Conservation (phyloP, 2,113 vertebrate species). For the Leptobrachium ailaonicum region DNA sequence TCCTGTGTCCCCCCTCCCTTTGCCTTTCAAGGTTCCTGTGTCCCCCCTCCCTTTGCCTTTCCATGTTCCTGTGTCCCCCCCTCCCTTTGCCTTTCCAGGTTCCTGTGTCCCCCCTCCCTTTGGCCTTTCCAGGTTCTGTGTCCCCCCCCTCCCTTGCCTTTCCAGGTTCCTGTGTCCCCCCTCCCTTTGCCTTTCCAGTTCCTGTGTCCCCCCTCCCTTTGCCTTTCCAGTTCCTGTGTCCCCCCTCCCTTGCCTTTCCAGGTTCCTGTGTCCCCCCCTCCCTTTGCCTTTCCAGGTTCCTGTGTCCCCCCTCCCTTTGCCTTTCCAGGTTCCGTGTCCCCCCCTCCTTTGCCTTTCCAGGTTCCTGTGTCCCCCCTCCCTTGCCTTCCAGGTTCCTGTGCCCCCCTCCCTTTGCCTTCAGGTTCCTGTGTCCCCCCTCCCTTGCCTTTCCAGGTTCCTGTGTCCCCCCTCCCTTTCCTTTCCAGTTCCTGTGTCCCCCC, state of each 20-base stretch:
- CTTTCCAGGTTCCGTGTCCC: not conserved
- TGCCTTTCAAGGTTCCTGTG: too few relatives aligned
- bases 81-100: too few relatives aligned
- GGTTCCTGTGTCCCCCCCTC: too few relatives aligned
- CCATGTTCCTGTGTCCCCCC: too few relatives aligned
- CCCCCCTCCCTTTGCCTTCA: too few relatives aligned
- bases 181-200: not conserved
- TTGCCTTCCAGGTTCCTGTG: not conserved
- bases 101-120: too few relatives aligned
- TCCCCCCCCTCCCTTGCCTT: not conserved
- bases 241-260: not conserved
- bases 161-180: not conserved
- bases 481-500: not conserved
- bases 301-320: too few relatives aligned
- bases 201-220: not conserved
- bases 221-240: not conserved
- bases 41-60: too few relatives aligned
- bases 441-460: not conserved
- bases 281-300: too few relatives aligned
- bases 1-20: too few relatives aligned
- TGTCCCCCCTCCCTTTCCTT: too few relatives aligned
- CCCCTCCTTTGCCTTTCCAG: not conserved
- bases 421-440: not conserved
- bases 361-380: not conserved
- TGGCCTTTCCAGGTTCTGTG: too few relatives aligned